phyloP scores from a whole-genome alignment of 2,113 vertebrate species.

The Oenanthe melanoleuca region DNA sequence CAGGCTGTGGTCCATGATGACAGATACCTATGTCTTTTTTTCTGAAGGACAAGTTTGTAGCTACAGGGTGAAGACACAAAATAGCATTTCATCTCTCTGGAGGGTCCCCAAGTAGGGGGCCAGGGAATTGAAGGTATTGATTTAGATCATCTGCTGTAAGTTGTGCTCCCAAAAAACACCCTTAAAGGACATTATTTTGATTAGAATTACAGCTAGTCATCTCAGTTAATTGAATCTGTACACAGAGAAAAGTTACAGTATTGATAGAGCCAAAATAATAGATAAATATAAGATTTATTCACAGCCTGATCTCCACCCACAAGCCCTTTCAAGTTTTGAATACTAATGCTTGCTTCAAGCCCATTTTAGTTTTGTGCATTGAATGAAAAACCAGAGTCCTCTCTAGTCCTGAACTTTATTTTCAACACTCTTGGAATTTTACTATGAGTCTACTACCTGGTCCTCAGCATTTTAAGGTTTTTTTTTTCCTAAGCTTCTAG shows the following conservation, averaged over 20 bases:
- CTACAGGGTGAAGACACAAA: not conserved
- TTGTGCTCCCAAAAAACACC: not conserved
- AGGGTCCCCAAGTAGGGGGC: not conserved
- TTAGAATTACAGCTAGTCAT: not conserved
- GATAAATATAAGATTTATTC: not conserved
- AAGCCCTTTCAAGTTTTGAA: not conserved
- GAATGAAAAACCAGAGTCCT: not conserved
- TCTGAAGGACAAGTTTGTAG: not conserved
- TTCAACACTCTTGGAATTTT: not conserved
- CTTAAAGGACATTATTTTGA: not conserved
- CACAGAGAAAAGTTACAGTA: not conserved
- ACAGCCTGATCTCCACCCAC: not conserved
- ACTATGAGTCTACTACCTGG: not conserved
- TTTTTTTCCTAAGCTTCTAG: not conserved
- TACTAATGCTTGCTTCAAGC: not conserved
- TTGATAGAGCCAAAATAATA: not conserved
- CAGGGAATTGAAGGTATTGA: not conserved
- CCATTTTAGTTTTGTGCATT: not conserved
- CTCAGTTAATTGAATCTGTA: not conserved
- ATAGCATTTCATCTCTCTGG: not conserved
- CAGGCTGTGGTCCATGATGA: not conserved
- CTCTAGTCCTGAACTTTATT: accelerated
- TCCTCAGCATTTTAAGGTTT: not conserved
- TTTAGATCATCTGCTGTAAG: not conserved
- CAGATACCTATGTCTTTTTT: not conserved